Conservation (phyloP, 2,888 invertebrate genomes). For the Steinernema hermaphroditum region DNA sequence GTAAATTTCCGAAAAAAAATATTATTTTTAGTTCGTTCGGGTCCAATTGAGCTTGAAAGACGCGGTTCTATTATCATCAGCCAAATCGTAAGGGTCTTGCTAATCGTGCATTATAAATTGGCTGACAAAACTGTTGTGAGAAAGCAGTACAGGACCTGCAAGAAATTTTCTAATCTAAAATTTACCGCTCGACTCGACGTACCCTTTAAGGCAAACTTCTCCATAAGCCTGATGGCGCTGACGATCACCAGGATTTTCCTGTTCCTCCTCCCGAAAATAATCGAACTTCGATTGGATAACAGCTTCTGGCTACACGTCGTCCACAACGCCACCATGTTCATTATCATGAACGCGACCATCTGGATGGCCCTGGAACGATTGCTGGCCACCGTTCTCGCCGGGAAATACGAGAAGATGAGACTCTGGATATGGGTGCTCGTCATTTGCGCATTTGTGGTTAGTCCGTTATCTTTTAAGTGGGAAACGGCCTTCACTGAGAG, state of each 20-base stretch:
- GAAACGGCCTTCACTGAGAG: too few species aligned
- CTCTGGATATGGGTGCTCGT: neutral
- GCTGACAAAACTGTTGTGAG: too few species aligned
- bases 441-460: neutral
- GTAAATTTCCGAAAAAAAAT: too few species aligned
- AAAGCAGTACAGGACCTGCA: too few species aligned
- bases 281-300: neutral
- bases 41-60: too few species aligned
- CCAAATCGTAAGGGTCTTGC: too few species aligned
- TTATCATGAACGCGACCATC: slow-evolving; percentile 2
- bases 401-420: neutral
- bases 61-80: too few species aligned
- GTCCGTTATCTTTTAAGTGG: too few species aligned
- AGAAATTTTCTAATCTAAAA: too few species aligned
- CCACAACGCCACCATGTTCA: neutral
- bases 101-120: too few species aligned
- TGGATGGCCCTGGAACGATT: slow-evolving; percentile 21
- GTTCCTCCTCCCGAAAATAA: neutral
- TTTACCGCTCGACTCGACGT: too few species aligned
- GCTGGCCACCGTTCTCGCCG: neutral
- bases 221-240: neutral
- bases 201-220: slow-evolving; percentile 20
- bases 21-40: too few species aligned
- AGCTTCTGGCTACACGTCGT: neutral
- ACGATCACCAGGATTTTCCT: neutral